Conservation (phyloP, 2,113 vertebrate genomes). For the Urocolius indicus region DNA sequence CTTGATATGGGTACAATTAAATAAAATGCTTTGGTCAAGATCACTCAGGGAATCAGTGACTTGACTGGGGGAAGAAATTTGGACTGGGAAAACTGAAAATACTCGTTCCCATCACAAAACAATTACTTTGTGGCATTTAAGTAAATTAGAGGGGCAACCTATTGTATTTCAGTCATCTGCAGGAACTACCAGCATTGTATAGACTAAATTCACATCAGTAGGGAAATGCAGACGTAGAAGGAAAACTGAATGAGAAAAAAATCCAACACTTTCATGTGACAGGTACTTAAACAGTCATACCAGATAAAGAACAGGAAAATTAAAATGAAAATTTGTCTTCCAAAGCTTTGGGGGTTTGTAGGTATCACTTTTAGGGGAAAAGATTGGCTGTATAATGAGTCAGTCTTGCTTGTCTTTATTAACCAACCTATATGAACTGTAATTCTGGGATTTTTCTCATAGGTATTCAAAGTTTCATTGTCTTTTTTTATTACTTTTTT, state of each 20-base stretch:
- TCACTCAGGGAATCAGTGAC: conserved; percentile 8
- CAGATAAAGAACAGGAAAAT: not conserved
- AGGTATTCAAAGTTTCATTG: not conserved
- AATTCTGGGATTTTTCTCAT: not conserved
- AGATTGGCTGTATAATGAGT: not conserved
- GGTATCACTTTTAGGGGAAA: not conserved
- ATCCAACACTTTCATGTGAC: not conserved
- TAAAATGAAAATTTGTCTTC: not conserved
- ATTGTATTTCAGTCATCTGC: conserved; percentile 25
- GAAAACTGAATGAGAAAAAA: not conserved
- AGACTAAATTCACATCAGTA: not conserved
- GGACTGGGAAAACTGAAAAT: conserved; percentile 51
- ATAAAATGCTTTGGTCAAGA: conserved; percentile 2
- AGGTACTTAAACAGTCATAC: not conserved
- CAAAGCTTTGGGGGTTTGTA: not conserved
- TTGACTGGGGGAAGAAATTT: not conserved
- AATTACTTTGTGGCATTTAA: conserved; percentile 31
- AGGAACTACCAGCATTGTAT: not conserved
- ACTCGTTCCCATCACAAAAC: not conserved
- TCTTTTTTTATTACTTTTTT: not conserved
- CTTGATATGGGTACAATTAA: conserved; percentile 8
- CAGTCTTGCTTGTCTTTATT: not conserved
- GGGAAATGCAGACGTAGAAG: not conserved
- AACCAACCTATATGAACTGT: not conserved
- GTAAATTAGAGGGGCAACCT: conserved; percentile 44